Evolutionary conservation across 2,797 vertebrate genomes (phyloP).

Genomic region (Pipistrellus nathusii): DNA sequence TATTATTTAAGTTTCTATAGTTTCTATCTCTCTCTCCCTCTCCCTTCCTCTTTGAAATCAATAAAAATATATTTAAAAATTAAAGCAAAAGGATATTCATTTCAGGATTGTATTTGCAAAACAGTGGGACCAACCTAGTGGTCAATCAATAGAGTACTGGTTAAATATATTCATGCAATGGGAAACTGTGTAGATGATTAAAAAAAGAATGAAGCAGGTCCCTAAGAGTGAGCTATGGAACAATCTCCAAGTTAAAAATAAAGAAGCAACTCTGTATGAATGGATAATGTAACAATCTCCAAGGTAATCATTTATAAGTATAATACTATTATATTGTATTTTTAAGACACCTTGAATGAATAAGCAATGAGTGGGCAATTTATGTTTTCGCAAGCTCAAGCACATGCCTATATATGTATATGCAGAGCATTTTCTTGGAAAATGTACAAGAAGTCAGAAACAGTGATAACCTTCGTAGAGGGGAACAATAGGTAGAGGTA

Average conservation of each 20-base stretch:
- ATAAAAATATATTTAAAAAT: too few species aligned
- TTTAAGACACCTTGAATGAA: not conserved
- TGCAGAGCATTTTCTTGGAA: slow-evolving; percentile 35
- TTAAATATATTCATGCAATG: slow-evolving; percentile 31
- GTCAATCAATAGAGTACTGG: not conserved
- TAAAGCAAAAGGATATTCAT: not conserved
- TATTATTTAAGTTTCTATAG: too few species aligned
- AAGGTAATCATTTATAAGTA: not conserved
- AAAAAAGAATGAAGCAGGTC: slow-evolving; percentile 9
- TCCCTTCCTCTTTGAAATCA: too few species aligned
- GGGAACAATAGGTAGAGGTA: not conserved
- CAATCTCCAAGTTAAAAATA: slow-evolving; percentile 42
- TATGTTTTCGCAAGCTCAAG: not conserved
- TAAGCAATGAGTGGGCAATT: slow-evolving; percentile 1
- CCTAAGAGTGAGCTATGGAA: not conserved
- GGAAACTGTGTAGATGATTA: not conserved
- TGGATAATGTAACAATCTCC: not conserved
- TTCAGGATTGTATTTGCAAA: slow-evolving; percentile 26
- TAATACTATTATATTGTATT: slow-evolving; percentile 36
- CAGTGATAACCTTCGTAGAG: not conserved
- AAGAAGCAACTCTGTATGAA: slow-evolving; percentile 20
- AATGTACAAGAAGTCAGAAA: not conserved
- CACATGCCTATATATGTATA: not conserved
- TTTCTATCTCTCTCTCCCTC: too few species aligned
- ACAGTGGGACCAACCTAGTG: not conserved